Percentiles rank a stretch among this genome's conserved stretches.
Conservation (phyloP, 2,888 invertebrate genomes). For the Temnothorax unifasciatus region DNA sequence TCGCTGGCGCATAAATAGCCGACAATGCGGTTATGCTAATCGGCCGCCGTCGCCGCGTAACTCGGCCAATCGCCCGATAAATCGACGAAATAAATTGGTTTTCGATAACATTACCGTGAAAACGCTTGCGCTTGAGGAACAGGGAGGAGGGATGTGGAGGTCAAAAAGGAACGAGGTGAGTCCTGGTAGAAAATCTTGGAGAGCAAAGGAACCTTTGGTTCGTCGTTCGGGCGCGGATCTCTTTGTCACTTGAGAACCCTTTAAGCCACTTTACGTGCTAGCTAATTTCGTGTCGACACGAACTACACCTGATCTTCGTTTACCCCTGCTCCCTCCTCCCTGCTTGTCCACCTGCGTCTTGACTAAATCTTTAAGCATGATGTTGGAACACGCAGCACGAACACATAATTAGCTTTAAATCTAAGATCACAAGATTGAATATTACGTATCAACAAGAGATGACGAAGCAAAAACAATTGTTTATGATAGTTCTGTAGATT, state of each 20-base stretch:
- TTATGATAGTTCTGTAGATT: not conserved
- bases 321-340: not conserved
- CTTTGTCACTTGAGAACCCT: slow-evolving; percentile 72
- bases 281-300: slow-evolving; percentile 71
- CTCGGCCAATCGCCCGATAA: slow-evolving; percentile 50
- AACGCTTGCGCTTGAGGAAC: slow-evolving; percentile 43
- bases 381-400: not conserved
- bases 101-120: slow-evolving; percentile 59
- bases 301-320: slow-evolving; percentile 70
- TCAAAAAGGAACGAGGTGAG: slow-evolving; percentile 43
- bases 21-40: slow-evolving; percentile 59
- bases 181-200: slow-evolving; percentile 49
- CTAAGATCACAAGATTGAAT: not conserved
- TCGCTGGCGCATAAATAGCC: slow-evolving; percentile 48
- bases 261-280: slow-evolving; percentile 62
- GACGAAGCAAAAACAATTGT: no score
- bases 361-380: slow-evolving; percentile 1
- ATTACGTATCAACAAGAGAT: not conserved
- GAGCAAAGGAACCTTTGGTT: slow-evolving; percentile 58
- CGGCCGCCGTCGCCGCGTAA: slow-evolving; percentile 21
- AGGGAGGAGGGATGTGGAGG: not conserved
- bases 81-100: slow-evolving; percentile 66
- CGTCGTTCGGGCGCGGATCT: slow-evolving; percentile 53
- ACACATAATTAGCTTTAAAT: not conserved
- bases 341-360: not conserved